phyloP scores from a whole-genome alignment of 2,888 invertebrate genomes.

The Geotrupes spiniger region DNA sequence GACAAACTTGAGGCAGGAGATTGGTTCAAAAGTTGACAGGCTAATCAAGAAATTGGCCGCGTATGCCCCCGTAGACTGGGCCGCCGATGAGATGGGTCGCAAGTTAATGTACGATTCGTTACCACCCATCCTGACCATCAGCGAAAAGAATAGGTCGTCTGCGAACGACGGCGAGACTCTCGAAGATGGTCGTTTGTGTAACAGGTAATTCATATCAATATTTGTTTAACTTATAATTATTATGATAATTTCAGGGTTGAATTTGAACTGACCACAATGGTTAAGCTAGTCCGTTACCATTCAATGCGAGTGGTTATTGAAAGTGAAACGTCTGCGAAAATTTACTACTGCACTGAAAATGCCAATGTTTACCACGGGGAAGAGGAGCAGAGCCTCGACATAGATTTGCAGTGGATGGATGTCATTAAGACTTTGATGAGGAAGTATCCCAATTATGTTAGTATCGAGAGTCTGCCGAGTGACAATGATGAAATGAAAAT shows the following conservation, averaged over 20 bases:
- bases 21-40: slow-evolving; percentile 54
- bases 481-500: slow-evolving; percentile 65
- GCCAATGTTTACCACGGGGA: slow-evolving; percentile 80
- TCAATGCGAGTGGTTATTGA: slow-evolving; percentile 62
- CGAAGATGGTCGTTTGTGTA: slow-evolving; percentile 60
- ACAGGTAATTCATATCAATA: slow-evolving; percentile 43
- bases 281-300: slow-evolving; percentile 59
- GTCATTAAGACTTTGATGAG: slow-evolving; percentile 69
- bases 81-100: slow-evolving; percentile 84
- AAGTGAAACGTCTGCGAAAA: slow-evolving; percentile 62
- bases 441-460: slow-evolving; percentile 73
- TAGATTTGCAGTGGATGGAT: slow-evolving; percentile 65
- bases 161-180: slow-evolving; percentile 71
- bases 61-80: slow-evolving; percentile 69
- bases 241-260: slow-evolving; percentile 57
- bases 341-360: slow-evolving; percentile 86
- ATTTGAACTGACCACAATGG: slow-evolving; percentile 59
- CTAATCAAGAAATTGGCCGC: slow-evolving; percentile 60
- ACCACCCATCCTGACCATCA: slow-evolving; percentile 72
- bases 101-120: slow-evolving; percentile 82
- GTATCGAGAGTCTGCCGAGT: slow-evolving; percentile 69
- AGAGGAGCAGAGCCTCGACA: slow-evolving; percentile 73
- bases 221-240: background rate
- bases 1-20: slow-evolving; percentile 46
- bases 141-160: slow-evolving; percentile 68